These are phyloP conservation scores for Dendrolimus kikuchii DNA, from an alignment of 1,140 invertebrate species.

Conservation along the genomic window DNA sequence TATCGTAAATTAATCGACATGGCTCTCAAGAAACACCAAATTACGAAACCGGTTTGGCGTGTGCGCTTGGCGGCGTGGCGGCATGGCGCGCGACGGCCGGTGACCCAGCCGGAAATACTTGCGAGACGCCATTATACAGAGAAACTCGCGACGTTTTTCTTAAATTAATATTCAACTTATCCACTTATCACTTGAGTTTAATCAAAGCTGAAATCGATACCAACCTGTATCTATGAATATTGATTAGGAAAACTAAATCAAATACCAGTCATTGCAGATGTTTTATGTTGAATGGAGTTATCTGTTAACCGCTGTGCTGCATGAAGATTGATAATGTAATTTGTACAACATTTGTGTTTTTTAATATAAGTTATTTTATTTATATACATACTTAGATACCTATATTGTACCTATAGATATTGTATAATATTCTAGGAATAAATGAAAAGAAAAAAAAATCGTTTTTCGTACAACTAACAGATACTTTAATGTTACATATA, in stretches of 20 bases:
- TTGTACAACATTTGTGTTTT: too few species aligned
- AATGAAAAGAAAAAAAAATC: too few species aligned
- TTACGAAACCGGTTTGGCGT: slow-evolving; percentile 59
- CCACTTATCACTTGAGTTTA: neutral
- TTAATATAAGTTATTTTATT: too few species aligned
- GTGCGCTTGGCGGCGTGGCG: slow-evolving; percentile 26
- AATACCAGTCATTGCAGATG: too few species aligned
- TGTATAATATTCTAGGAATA: too few species aligned
- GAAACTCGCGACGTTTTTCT: slow-evolving; percentile 23
- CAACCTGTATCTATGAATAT: slow-evolving; percentile 10
- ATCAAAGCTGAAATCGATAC: slow-evolving; percentile 1
- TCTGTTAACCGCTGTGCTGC: neutral
- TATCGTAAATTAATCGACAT: slow-evolving; percentile 53
- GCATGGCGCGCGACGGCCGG: slow-evolving; percentile 9
- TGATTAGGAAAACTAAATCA: slow-evolving; percentile 9
- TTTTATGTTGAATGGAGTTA: neutral
- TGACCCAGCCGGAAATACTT: slow-evolving; percentile 43
- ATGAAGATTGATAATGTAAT: too few species aligned
- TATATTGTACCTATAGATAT: too few species aligned
- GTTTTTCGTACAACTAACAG: too few species aligned
- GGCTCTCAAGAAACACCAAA: slow-evolving; percentile 38
- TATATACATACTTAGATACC: too few species aligned
- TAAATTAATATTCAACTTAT: slow-evolving; percentile 6
- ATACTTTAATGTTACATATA: too few species aligned
- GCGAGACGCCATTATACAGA: slow-evolving; percentile 18